Base-by-base conservation (phyloP, 2,888 invertebrate genomes). In the Philereme transversata region DNA sequence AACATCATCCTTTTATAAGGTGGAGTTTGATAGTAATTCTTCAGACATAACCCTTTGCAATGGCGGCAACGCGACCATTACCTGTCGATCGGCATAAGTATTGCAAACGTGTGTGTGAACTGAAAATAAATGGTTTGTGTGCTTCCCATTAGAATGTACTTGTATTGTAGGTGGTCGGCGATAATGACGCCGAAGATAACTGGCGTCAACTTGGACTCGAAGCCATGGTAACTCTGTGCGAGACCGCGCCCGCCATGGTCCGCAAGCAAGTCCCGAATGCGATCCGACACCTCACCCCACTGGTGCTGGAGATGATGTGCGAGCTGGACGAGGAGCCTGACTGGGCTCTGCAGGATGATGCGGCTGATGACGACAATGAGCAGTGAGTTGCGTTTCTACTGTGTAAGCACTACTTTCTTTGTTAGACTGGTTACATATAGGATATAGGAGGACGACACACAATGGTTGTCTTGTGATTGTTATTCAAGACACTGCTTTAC, bases 231-330 rank as follows among this genome's bases (percentile, higher is more conserved):
- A 95, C 95, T 4, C 89, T 98, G 67, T 95, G 99, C 48, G 99
- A 99, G 93, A 97, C 97, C 38, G 98, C 99, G 5, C 97, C 99
- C 0, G 97, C 98, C 4, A 99, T 99, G 97, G 96, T 99, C 45
- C 95, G 99, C 60, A 99, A 99, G 88, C 95, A 96, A 68, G 97
- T 97, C 9, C 95, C 95, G 38, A 96, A 96, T 79, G 98, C 97
- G 70, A 94, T 99, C 67, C 94, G 95, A 47, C 93, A 94, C 59
- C 90, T 97, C 71, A 96, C 99, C 51, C 97, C 97, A 0, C 93
- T 97, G 63, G 95, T 99, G 70, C 93, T 99, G 66, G 95, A 97
- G 88, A 96, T 99, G 95, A 97, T 99, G 97, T 97, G 98, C 52
- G 98, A 99, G 77, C 88, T 99, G 59, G 98, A 98, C 45, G 98